These are phyloP conservation scores for Daphoenositta chrysoptera DNA, from an alignment of 2,113 vertebrate species.

Conservation along the genomic window DNA sequence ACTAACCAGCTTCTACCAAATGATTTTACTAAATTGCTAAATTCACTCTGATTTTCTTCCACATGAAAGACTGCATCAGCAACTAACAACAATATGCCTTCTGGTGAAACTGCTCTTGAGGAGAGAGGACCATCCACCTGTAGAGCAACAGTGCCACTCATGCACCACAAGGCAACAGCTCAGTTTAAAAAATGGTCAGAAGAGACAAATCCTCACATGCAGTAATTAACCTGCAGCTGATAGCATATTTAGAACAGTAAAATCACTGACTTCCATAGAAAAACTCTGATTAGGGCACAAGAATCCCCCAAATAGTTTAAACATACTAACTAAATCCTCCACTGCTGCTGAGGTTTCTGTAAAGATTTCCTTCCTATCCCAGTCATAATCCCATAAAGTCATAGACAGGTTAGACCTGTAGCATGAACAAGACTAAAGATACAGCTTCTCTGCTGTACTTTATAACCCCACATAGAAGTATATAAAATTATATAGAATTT, in stretches of 20 bases:
- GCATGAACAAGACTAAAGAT: not conserved
- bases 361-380: not conserved
- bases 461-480: not conserved
- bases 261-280: not conserved
- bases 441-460: not conserved
- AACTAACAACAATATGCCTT: not conserved
- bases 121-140: not conserved
- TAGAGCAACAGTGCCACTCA: not conserved
- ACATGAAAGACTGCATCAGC: not conserved
- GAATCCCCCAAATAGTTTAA: not conserved
- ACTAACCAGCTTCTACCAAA: not conserved
- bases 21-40: not conserved
- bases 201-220: not conserved
- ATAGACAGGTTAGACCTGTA: not conserved
- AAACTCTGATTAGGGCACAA: not conserved
- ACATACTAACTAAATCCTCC: not conserved
- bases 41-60: constrained; percentile 9
- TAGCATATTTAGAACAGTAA: not conserved
- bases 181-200: not conserved
- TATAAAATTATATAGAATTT: not conserved
- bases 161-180: not conserved
- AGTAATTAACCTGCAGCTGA: not conserved
- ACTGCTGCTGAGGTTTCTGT: not conserved
- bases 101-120: not conserved
- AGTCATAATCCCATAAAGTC: not conserved